Evolutionary conservation across 2,797 vertebrate species (phyloP).

Genomic region (Anguilla obscura): DNA sequence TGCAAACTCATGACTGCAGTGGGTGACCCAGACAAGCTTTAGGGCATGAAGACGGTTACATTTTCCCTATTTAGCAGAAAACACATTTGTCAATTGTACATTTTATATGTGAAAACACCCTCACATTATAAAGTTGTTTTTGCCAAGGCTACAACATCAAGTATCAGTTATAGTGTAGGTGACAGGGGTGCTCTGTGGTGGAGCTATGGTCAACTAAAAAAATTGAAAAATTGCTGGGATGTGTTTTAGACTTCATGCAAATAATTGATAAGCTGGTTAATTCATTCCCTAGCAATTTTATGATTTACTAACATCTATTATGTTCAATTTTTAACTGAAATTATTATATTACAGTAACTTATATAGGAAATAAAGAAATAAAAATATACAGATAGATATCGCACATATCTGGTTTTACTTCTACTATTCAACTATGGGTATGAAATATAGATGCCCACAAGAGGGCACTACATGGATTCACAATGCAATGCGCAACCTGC

Average conservation of each 20-base stretch:
- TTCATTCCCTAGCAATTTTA: not conserved
- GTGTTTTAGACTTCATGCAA: not conserved
- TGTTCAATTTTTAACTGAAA: not conserved
- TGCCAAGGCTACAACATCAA: not conserved
- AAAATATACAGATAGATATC: not conserved
- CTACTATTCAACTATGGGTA: not conserved
- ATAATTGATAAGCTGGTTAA: not conserved
- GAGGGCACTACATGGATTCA: conserved; percentile 22
- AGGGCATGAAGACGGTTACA: not conserved
- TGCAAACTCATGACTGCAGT: not conserved
- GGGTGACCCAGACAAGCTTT: not conserved
- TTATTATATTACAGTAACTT: not conserved
- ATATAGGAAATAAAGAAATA: not conserved
- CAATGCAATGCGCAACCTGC: not conserved
- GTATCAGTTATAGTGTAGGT: not conserved
- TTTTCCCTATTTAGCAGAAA: not conserved
- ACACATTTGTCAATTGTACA: not conserved
- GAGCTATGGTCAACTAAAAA: not conserved
- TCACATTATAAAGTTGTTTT: not conserved
- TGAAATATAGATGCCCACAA: conserved; percentile 19
- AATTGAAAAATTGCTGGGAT: not conserved
- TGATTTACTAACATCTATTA: not conserved
- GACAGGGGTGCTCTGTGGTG: not conserved
- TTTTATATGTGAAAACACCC: not conserved
- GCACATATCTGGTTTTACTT: not conserved